phyloP scores from a whole-genome alignment of 1,140 invertebrate genomes.

The Halictus rubicundus region DNA sequence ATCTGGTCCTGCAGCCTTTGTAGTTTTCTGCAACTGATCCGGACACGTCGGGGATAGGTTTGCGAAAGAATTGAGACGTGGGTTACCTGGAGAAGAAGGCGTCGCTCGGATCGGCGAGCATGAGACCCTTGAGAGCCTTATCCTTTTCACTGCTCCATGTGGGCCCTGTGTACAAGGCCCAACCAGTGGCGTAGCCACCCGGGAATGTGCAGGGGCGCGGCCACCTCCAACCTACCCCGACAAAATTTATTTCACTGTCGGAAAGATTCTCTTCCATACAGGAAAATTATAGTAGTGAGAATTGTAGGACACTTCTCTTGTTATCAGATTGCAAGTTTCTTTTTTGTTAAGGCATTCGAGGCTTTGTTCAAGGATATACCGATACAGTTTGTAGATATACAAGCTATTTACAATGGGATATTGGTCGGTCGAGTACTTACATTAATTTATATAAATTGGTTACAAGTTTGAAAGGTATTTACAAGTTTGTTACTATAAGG shows the following conservation, averaged over 20 bases:
- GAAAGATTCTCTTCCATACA: neutral
- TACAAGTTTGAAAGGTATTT: too few relatives aligned
- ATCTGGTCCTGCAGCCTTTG: constrained; percentile 10
- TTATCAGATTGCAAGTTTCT: too few relatives aligned
- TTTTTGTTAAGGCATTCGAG: too few relatives aligned
- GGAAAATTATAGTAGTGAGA: too few relatives aligned
- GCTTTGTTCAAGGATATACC: too few relatives aligned
- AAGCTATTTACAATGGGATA: too few relatives aligned
- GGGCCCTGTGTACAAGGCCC: constrained; percentile 32
- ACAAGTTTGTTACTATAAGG: too few relatives aligned
- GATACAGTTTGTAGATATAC: too few relatives aligned
- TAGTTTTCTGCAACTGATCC: constrained; percentile 5
- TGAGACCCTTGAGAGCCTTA: constrained; percentile 34
- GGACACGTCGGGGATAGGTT: constrained; percentile 5
- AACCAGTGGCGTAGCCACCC: constrained; percentile 24
- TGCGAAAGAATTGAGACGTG: constrained; percentile 35
- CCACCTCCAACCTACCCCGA: neutral
- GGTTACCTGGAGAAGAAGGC: constrained; percentile 15
- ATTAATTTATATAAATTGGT: too few relatives aligned
- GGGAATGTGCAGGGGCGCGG: neutral
- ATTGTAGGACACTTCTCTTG: too few relatives aligned
- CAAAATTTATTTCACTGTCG: neutral
- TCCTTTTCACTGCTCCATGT: constrained; percentile 43
- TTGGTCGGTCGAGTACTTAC: too few relatives aligned
- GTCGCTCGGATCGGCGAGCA: constrained; percentile 18